phyloP scores from a whole-genome alignment of 2,113 vertebrate species.

The Lepus americanus region DNA sequence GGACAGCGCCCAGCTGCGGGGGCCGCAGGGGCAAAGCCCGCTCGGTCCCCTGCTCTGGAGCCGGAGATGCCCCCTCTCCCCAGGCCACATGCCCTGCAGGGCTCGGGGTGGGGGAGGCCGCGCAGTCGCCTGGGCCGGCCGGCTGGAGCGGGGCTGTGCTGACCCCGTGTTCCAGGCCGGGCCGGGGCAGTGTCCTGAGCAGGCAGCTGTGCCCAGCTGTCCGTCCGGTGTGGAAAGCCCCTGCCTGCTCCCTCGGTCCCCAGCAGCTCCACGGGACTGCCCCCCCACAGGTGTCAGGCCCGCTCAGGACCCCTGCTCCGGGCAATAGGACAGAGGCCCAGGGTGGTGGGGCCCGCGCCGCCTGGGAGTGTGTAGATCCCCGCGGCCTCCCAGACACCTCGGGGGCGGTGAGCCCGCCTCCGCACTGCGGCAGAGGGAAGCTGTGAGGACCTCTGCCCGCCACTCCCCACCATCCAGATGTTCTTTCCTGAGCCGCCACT shows the following conservation, averaged over 20 bases:
- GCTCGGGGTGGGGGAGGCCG: background rate
- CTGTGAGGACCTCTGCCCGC: accelerated
- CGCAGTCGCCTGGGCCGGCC: constrained; percentile 26
- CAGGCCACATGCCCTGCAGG: no score
- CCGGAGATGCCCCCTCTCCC: background rate
- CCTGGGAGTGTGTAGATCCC: background rate
- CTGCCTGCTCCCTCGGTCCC: background rate
- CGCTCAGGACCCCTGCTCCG: background rate
- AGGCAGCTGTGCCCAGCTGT: constrained; percentile 79
- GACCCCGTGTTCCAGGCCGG: constrained; percentile 60
- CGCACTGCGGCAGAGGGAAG: background rate
- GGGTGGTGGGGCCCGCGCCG: background rate
- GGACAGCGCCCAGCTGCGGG: background rate
- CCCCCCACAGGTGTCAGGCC: background rate
- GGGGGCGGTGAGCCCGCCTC: background rate
- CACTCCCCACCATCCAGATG: no score
- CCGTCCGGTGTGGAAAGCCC: background rate
- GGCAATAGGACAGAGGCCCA: background rate
- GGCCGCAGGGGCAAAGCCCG: background rate
- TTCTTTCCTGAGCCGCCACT: accelerated
- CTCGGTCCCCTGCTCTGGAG: background rate
- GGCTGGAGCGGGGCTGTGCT: background rate
- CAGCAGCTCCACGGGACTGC: background rate
- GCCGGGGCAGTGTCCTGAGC: background rate
- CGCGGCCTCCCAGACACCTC: accelerated